These are phyloP conservation scores for Eilema caniola DNA, from an alignment of 2,888 invertebrate species.

Conservation along the genomic window DNA sequence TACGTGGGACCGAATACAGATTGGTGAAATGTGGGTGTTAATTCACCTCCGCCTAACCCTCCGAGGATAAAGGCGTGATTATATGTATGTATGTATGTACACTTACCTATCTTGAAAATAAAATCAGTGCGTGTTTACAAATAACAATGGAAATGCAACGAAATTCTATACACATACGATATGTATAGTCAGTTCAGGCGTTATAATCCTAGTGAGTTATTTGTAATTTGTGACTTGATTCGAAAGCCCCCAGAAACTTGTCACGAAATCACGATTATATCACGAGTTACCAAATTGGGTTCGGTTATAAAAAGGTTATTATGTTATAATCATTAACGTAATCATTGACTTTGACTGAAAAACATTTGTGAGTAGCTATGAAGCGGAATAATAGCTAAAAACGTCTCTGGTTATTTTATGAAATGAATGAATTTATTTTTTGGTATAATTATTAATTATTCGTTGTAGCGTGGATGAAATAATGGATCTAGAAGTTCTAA, in stretches of 20 bases:
- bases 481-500: neutral
- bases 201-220: neutral
- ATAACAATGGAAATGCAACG: neutral
- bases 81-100: too few relatives aligned
- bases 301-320: neutral
- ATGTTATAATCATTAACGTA: neutral
- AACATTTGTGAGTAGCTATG: neutral
- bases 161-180: neutral
- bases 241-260: neutral
- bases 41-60: too few relatives aligned
- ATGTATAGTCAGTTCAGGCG: neutral
- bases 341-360: neutral
- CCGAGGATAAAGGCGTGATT: too few relatives aligned
- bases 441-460: neutral
- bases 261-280: neutral
- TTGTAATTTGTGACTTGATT: neutral
- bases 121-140: neutral
- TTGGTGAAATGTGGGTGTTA: too few relatives aligned
- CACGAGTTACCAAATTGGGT: neutral
- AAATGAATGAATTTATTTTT: neutral
- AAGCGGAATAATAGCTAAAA: neutral
- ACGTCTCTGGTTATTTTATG: neutral
- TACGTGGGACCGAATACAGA: too few relatives aligned
- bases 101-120: neutral
- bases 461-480: neutral